Evolutionary conservation across 2,113 vertebrate genomes (phyloP), one percentile per base, ranked within the genome.

Genomic region (Corythoichthys haematopterus): DNA sequence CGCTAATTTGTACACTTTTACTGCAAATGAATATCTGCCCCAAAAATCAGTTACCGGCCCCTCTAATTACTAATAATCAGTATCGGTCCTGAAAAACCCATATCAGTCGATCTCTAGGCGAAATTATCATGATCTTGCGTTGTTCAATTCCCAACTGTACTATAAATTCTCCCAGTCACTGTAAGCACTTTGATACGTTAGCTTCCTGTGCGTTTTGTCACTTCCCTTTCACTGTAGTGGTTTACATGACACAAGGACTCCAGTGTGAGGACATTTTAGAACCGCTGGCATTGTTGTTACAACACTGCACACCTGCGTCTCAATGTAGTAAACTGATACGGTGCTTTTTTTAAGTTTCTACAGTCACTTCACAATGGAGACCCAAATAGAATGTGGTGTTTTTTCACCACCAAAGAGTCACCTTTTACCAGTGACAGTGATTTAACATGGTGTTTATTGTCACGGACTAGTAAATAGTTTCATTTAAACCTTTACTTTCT

Each of bases 231-330:
- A 72, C 78, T 74, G 72, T 78, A 69, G 48, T 43, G 33, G 15
- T 65, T 51, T 51, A 37, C 7, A n/a, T 48, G 67, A 56, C 8
- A 9, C 40, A 20, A 47, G 20, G 10, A 46, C 59, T 72, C 38
- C 69, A 72, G 45, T 35, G 56, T 50, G 69, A 67, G 75, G 73
- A 79, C 83, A 81, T 58, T 61, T 77, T 82, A 64, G 63, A 69
- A 56, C 51, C 15, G 46, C 53, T 14, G 55, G 56, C 76, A 80
- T 80, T 85, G 80, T 83, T 71, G 68, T 64, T 60, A 47, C 58
- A 63, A 69, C 60, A 47, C 64, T 76, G 65, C 80, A 77, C 83
- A 88, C 81, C 84, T 81, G 82, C 61, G 64, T 62, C 69, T 67
- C 52, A 71, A 10, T 71, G 63, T 56, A 67, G 83, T 79, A 87